Conservation (phyloP, 2,113 vertebrate species). For the Periophthalmodon schlosseri region DNA sequence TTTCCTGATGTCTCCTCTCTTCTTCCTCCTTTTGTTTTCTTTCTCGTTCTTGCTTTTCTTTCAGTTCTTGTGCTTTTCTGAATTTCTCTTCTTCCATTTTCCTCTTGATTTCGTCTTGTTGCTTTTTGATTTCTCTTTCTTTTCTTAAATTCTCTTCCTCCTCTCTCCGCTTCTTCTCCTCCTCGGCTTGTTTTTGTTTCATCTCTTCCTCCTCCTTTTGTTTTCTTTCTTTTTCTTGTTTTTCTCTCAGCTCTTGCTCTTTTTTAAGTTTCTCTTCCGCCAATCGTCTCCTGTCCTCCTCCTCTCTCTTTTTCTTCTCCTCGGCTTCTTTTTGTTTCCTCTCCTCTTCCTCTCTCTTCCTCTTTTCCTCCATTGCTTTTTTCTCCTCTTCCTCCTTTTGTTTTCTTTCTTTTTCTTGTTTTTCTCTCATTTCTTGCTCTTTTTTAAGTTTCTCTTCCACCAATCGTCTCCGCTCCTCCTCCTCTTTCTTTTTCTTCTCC, state of each 20-base stretch:
- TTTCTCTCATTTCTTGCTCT: conserved; percentile 34
- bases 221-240: conserved; percentile 45
- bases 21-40: conserved; percentile 10
- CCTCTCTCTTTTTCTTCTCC: not conserved
- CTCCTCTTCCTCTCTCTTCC: not conserved
- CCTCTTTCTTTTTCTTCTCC: not conserved
- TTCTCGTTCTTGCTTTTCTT: conserved; percentile 45
- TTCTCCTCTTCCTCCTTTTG: conserved; percentile 9
- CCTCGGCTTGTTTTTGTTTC: not conserved
- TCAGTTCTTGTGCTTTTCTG: conserved; percentile 30
- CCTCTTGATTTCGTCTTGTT: not conserved
- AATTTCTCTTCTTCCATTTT: not conserved
- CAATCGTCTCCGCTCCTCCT: not conserved
- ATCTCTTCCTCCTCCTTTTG: conserved; percentile 7
- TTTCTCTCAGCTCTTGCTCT: conserved; percentile 34
- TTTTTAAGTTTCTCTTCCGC: not conserved
- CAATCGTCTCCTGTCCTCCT: not conserved
- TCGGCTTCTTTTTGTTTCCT: not conserved
- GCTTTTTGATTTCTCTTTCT: not conserved
- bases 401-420: conserved; percentile 45
- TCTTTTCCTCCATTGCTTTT: not conserved
- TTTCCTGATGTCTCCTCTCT: not conserved
- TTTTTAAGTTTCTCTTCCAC: not conserved
- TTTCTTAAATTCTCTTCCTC: not conserved
- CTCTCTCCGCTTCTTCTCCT: not conserved